Evolutionary conservation across 35 echinoderm and acorn worm species (phyloP), one percentile per base, ranked within the genome.

Genomic region (Ptychodera flava): DNA sequence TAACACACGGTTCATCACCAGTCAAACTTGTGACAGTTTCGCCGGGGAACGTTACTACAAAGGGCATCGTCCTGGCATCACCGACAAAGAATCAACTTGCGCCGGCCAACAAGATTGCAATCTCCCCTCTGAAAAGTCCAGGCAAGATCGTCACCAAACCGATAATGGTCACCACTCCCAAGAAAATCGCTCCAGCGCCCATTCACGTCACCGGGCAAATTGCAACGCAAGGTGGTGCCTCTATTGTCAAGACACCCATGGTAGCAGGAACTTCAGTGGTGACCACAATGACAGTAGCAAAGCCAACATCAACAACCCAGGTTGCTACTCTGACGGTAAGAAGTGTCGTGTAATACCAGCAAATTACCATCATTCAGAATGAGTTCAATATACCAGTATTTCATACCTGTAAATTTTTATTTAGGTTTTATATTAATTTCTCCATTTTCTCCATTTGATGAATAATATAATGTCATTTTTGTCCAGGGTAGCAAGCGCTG

Each of bases 21-120:
- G 88, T 99, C 38, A 99, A 99, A 79, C 77, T 99, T 75, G 86
- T 99, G 29, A 92, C 95, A 36, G 91, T 99, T 80, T 81, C 90
- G 64, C 93, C 90, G 76, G 92, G 88, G 29, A 90, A 36, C 31
- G 36, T 88, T 33, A 81, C 79, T 77, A 87, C 84, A 77, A 93
- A 93, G 77, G 87, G 87, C 6, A 52, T 97, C 30, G 83, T 97
- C 1, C 36, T 97, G 30, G 38, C 94, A 36, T 97, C 89, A 38
- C 94, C 91, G 0, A 38, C 84, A 28, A 96, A 90, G 88, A 64
- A 64, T 64, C 94, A 85, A 52, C 83, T 92, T 38, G 85, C 92
- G 16, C 88, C 86, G 10, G 34, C 77, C 35, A 91, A 82, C 81
- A 91, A 88, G 78, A 79, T 90, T 27, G 85, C 92, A 31, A 89